phyloP scores from a whole-genome alignment of 1,140 invertebrate species.

The Trypoxylus dichotomus region DNA sequence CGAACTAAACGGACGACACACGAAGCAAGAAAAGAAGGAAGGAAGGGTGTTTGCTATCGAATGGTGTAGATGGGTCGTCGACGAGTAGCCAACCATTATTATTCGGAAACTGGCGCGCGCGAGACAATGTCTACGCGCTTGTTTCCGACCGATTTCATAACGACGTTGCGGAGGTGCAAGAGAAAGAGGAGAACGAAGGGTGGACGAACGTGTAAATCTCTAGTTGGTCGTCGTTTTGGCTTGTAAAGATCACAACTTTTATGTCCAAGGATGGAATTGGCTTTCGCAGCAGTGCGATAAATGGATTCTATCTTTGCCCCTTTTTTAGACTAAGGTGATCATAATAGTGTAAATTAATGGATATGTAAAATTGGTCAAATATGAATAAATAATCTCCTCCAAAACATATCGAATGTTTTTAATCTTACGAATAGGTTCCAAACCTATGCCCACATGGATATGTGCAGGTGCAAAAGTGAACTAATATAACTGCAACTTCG shows the following conservation, averaged over 20 bases:
- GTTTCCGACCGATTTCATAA: conserved; percentile 16
- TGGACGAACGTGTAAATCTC: conserved; percentile 24
- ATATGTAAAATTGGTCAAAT: background rate
- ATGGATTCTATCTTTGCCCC: background rate
- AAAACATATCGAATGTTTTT: too few relatives aligned
- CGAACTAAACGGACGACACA: conserved; percentile 22
- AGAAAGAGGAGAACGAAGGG: conserved; percentile 16
- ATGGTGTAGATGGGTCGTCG: conserved; percentile 22
- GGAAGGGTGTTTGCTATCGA: conserved; percentile 20
- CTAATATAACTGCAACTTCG: too few relatives aligned
- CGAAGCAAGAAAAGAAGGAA: conserved; percentile 25
- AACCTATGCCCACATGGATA: too few relatives aligned
- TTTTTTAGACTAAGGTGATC: background rate
- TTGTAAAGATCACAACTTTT: conserved; percentile 10
- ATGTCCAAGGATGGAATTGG: conserved; percentile 13
- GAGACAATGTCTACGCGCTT: conserved; percentile 15
- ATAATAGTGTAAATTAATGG: background rate
- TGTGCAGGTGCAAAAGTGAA: too few relatives aligned
- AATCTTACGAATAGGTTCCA: too few relatives aligned
- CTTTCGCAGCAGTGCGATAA: background rate
- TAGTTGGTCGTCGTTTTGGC: conserved; percentile 11
- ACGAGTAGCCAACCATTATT: conserved; percentile 22
- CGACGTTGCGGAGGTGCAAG: conserved; percentile 15
- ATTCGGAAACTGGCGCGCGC: conserved; percentile 23
- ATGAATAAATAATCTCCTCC: too few relatives aligned